These are phyloP conservation scores for Mungos mungo DNA, from an alignment of 2,113 vertebrate species.

Conservation along the genomic window DNA sequence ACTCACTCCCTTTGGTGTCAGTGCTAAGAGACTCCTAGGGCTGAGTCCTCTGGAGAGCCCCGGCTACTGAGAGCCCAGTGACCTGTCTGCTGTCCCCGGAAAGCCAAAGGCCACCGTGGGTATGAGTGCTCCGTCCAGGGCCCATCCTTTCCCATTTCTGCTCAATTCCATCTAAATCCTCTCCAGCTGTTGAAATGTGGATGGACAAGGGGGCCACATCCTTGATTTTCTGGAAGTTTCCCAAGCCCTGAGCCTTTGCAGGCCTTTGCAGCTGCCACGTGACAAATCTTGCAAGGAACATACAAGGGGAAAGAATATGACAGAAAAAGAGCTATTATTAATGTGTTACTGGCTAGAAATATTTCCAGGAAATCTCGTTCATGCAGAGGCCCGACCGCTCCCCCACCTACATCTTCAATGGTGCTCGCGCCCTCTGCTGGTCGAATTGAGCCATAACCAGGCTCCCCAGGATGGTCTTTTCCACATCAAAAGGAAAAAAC, in stretches of 20 bases:
- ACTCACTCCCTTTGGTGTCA: not conserved
- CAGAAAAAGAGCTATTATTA: slow-evolving; percentile 57
- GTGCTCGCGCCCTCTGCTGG: slow-evolving; percentile 75
- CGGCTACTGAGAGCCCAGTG: not conserved
- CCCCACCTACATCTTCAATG: not conserved
- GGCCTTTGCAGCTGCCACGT: slow-evolving; percentile 56
- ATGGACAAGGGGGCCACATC: not conserved
- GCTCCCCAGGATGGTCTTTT: not conserved
- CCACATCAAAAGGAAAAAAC: not conserved
- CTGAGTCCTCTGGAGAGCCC: not conserved
- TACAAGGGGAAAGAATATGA: slow-evolving; percentile 36
- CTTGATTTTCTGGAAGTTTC: slow-evolving; percentile 61
- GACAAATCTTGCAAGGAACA: slow-evolving; percentile 44
- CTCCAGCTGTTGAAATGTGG: slow-evolving; percentile 62
- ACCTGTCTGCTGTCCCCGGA: not conserved
- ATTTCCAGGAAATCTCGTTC: slow-evolving; percentile 57
- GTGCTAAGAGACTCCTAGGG: not conserved
- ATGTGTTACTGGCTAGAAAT: slow-evolving; percentile 24
- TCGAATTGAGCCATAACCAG: not conserved
- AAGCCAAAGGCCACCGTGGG: not conserved
- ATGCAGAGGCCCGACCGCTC: accelerated
- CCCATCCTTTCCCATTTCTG: not conserved
- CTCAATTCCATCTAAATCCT: slow-evolving; percentile 12
- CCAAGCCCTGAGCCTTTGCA: slow-evolving; percentile 58
- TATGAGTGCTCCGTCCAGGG: not conserved